Conservation (phyloP, 1,140 invertebrate genomes). For the Parasteatoda tepidariorum region DNA sequence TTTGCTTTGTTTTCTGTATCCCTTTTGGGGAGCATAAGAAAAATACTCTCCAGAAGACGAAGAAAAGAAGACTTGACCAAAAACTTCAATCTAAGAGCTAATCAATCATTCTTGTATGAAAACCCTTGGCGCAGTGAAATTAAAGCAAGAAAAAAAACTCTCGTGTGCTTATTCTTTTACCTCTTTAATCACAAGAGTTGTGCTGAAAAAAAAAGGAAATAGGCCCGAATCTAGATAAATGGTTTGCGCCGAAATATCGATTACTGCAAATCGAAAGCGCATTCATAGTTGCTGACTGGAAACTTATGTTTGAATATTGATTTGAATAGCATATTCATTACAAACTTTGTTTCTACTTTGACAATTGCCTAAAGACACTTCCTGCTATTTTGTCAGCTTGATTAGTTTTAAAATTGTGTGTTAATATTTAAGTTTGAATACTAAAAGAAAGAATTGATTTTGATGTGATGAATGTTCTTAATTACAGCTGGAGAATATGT, state of each 20-base stretch:
- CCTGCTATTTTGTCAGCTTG: too few species aligned
- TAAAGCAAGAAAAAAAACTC: constrained; percentile 10
- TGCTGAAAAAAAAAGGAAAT: constrained; percentile 3
- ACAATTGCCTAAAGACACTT: too few species aligned
- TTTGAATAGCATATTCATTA: too few species aligned
- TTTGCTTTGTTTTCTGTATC: too few species aligned
- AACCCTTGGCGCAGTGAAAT: too few species aligned
- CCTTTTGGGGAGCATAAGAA: neutral
- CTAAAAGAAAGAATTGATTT: too few species aligned
- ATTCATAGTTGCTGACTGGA: neutral
- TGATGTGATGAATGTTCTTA: too few species aligned
- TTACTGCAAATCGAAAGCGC: constrained; percentile 11
- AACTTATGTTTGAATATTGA: neutral
- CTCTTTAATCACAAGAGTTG: constrained; percentile 20
- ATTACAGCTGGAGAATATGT: too few species aligned
- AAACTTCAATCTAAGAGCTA: constrained; percentile 42
- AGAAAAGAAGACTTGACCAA: neutral
- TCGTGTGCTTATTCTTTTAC: neutral
- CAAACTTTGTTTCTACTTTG: too few species aligned
- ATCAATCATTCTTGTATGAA: constrained; percentile 38
- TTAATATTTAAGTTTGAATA: too few species aligned
- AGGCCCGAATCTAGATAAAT: constrained; percentile 37
- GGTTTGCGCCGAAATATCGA: constrained; percentile 14
- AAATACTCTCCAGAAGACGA: neutral
- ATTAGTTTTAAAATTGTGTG: too few species aligned